Evolutionary conservation across 2,797 vertebrate species (phyloP).

Genomic region (Acipenser oxyrinchus): DNA sequence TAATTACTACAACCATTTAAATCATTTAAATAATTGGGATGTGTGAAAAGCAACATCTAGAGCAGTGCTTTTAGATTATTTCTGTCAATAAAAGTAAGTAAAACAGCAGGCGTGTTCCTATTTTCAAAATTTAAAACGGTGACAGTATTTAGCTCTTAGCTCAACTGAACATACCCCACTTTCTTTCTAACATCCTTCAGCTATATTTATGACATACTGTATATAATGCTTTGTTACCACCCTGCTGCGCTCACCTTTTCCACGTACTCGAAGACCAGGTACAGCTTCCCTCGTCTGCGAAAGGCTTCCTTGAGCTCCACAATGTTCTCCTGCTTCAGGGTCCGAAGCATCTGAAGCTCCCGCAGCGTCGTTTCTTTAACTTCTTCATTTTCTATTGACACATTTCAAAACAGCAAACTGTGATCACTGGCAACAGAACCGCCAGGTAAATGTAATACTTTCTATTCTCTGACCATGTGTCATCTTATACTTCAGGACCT

Average conservation of each 20-base stretch:
- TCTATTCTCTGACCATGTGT: too few species aligned
- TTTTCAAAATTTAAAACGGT: too few species aligned
- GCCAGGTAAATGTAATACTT: not conserved
- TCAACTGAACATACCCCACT: too few species aligned
- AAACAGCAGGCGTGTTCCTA: too few species aligned
- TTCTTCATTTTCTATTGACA: conserved; percentile 89
- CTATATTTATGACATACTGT: not conserved
- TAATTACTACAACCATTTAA: too few species aligned
- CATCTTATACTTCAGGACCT: too few species aligned
- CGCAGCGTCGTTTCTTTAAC: conserved; percentile 97
- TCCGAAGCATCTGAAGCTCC: conserved; percentile 98
- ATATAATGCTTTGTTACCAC: not conserved
- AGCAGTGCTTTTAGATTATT: too few species aligned
- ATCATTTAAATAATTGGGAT: too few species aligned
- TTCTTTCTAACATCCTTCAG: not conserved
- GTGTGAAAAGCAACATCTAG: too few species aligned
- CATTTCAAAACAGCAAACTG: not conserved
- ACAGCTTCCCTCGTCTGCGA: conserved; percentile 88
- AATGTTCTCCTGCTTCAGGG: conserved; percentile 97
- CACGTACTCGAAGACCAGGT: conserved; percentile 94
- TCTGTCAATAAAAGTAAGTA: too few species aligned
- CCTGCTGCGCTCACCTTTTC: conserved; percentile 71
- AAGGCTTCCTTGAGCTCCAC: conserved; percentile 97
- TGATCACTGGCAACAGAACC: not conserved
- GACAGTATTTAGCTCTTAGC: too few species aligned